Conservation (phyloP, 2,113 vertebrate species). For the Percopsis transmontana region DNA sequence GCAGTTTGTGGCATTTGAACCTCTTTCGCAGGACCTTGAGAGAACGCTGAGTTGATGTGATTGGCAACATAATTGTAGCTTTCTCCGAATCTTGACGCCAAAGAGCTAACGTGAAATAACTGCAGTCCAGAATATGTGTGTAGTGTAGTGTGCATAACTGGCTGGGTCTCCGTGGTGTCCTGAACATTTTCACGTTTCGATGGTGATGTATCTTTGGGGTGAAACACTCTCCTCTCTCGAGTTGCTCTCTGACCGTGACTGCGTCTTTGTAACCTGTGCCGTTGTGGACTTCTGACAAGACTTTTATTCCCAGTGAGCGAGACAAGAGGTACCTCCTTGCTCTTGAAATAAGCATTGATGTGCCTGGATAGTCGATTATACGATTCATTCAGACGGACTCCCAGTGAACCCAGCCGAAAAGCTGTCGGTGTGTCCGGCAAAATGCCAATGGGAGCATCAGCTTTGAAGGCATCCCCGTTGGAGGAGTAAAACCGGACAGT, state of each 20-base stretch:
- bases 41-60: constrained; percentile 74
- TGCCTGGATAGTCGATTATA: constrained; percentile 62
- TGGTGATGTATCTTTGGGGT: constrained; percentile 7
- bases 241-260: constrained; percentile 29
- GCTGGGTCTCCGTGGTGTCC: constrained; percentile 2
- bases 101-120: constrained; percentile 72
- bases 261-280: constrained; percentile 34
- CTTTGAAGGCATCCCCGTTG: constrained; percentile 51
- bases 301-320: constrained; percentile 7
- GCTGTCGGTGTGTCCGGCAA: constrained; percentile 36
- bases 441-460: constrained; percentile 64
- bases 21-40: constrained; percentile 14
- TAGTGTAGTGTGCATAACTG: constrained; percentile 11
- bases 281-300: constrained; percentile 27
- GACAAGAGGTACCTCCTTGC: constrained; percentile 18
- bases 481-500: constrained; percentile 50
- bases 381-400: constrained; percentile 56
- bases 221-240: constrained; percentile 14
- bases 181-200: constrained; percentile 12
- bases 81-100: constrained; percentile 71
- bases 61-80: constrained; percentile 71
- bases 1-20: constrained; percentile 9
- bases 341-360: constrained; percentile 68
- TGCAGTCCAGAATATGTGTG: constrained; percentile 38
- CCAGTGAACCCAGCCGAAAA: constrained; percentile 37